These are phyloP conservation scores for Enoplosus armatus DNA, from an alignment of 2,797 vertebrate genomes.

Conservation along the genomic window DNA sequence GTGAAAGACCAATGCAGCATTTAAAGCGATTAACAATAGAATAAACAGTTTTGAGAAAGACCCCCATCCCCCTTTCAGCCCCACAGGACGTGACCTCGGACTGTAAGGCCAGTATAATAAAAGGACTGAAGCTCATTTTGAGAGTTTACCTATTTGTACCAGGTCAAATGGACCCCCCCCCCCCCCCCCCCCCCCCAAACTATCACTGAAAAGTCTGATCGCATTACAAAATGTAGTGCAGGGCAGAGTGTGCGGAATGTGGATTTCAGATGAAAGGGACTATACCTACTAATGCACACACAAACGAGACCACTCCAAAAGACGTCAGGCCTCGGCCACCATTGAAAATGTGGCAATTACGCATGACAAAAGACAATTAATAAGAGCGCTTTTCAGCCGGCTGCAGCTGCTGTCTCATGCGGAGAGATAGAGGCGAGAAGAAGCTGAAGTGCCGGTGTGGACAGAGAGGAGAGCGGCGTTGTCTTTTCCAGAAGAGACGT, in stretches of 20 bases:
- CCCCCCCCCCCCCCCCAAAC: neutral
- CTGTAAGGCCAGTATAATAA: constrained; percentile 54
- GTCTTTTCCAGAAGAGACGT: constrained; percentile 62
- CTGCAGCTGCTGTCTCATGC: constrained; percentile 95
- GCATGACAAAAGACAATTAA: constrained; percentile 99
- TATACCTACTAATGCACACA: constrained; percentile 58
- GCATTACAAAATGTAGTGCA: neutral
- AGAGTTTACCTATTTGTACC: constrained; percentile 8
- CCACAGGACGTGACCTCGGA: constrained; percentile 81
- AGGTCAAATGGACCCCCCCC: neutral
- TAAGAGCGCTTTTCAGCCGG: constrained; percentile 92
- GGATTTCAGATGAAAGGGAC: constrained; percentile 24
- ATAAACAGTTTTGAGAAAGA: constrained; percentile 81
- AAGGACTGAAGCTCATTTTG: constrained; percentile 28
- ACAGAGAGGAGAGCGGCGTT: constrained; percentile 51
- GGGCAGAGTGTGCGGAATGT: neutral
- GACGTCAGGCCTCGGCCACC: constrained; percentile 84
- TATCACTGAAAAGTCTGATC: neutral
- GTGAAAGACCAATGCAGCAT: constrained; percentile 86
- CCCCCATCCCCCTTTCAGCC: constrained; percentile 52
- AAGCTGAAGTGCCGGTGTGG: constrained; percentile 88
- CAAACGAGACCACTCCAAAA: constrained; percentile 80
- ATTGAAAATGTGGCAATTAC: constrained; percentile 92
- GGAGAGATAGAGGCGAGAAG: constrained; percentile 86
- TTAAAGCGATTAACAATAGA: constrained; percentile 88